Conservation (phyloP, 2,113 vertebrate genomes). For the Monarcha castaneiventris region DNA sequence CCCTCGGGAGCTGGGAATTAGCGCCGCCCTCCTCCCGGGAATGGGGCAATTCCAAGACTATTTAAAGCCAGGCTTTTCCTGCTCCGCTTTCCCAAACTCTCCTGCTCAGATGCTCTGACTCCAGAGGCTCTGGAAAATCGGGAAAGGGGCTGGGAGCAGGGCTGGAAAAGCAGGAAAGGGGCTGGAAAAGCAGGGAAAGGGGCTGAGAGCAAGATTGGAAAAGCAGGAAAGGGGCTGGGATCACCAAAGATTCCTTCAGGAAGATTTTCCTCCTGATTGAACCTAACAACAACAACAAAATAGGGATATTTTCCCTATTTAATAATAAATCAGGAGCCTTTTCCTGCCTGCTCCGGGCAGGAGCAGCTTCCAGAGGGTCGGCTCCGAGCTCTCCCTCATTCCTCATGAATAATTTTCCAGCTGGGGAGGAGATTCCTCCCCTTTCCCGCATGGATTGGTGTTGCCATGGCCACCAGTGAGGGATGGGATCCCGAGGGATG, state of each 20-base stretch:
- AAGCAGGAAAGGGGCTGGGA: neutral
- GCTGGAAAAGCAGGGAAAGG: no score
- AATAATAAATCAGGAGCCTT: neutral
- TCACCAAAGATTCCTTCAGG: neutral
- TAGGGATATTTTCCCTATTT: neutral
- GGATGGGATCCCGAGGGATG: neutral
- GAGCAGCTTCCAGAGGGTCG: neutral
- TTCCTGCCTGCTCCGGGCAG: neutral
- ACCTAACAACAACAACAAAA: neutral
- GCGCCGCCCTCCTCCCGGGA: neutral
- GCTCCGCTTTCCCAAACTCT: neutral
- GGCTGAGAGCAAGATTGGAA: neutral
- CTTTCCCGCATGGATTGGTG: neutral
- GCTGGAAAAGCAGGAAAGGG: neutral
- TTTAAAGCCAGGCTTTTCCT: neutral
- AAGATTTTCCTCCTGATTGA: neutral
- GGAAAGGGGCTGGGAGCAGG: neutral
- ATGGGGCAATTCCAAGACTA: neutral
- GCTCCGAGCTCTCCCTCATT: neutral
- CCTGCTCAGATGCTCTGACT: neutral
- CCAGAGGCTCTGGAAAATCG: neutral
- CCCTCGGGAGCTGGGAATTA: neutral
- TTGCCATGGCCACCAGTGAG: slow-evolving; percentile 62
- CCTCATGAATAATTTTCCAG: slow-evolving; percentile 20
- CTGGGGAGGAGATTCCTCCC: neutral